phyloP scores from a whole-genome alignment of 2,888 invertebrate genomes.

The Scelioninae gen. 2 region DNA sequence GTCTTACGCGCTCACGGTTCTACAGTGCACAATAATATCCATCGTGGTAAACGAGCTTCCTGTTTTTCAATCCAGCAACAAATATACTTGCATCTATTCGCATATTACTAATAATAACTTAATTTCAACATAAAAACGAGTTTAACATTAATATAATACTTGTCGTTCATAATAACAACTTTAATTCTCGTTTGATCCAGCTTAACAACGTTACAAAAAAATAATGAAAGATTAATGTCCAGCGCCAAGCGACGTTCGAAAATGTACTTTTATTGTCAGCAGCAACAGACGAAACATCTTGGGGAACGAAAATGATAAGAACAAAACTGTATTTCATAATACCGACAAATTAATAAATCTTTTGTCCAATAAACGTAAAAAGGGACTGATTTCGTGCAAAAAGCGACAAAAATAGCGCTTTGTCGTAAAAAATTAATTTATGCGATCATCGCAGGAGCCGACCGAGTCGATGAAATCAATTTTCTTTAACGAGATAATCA shows the following conservation, averaged over 20 bases:
- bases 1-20: constrained; percentile 72
- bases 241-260: no score
- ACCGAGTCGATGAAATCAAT: constrained; percentile 52
- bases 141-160: constrained; percentile 17
- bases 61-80: constrained; percentile 32
- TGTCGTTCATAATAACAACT: constrained; percentile 7
- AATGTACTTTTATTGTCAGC: no score
- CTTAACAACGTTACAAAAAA: constrained; percentile 9
- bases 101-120: constrained; percentile 38
- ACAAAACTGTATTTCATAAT: neutral
- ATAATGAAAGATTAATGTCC: constrained; percentile 7
- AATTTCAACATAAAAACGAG: constrained; percentile 25
- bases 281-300: no score
- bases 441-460: constrained; percentile 28
- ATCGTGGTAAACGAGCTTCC: constrained; percentile 34
- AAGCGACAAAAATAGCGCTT: constrained; percentile 31
- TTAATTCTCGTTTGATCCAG: constrained; percentile 1
- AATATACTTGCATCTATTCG: constrained; percentile 22
- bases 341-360: constrained; percentile 19
- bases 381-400: neutral
- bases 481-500: constrained; percentile 58
- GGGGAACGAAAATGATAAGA: no score
- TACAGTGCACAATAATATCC: constrained; percentile 39
- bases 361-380: constrained; percentile 21
- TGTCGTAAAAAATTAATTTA: constrained; percentile 41